phyloP scores from a whole-genome alignment of 2,797 vertebrate species.

The Urophycis tenuis region DNA sequence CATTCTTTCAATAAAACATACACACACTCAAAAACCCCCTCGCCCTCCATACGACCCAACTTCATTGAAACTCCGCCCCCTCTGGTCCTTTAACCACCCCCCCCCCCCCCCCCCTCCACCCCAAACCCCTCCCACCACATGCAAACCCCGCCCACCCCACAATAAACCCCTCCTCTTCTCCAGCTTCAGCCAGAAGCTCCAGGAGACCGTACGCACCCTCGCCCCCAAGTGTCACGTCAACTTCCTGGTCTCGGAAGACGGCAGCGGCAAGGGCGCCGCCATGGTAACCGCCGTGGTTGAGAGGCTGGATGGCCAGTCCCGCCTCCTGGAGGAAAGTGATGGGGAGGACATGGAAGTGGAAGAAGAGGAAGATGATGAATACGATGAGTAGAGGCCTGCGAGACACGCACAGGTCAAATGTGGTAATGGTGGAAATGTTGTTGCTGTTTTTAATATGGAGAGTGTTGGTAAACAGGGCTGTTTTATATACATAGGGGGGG shows the following conservation, averaged over 20 bases:
- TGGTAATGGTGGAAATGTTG: no score
- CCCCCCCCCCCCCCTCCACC: no score
- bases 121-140: no score
- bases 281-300: conserved; percentile 77
- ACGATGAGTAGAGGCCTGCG: conserved; percentile 17
- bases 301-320: conserved; percentile 49
- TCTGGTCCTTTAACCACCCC: no score
- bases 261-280: conserved; percentile 73
- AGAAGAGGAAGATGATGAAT: conserved; percentile 35
- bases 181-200: conserved; percentile 55
- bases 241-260: conserved; percentile 67
- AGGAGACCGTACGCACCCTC: conserved; percentile 49
- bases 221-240: conserved; percentile 63
- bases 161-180: neutral
- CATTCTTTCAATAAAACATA: neutral
- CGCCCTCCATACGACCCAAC: neutral
- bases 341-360: conserved; percentile 32
- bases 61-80: neutral
- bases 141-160: no score
- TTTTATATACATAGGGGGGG: no score
- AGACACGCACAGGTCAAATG: neutral
- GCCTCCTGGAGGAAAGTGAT: conserved; percentile 54
- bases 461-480: no score
- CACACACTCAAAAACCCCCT: neutral
- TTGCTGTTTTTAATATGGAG: no score